Base-by-base conservation (phyloP, 1,140 invertebrate genomes). In the Linepithema humile region DNA sequence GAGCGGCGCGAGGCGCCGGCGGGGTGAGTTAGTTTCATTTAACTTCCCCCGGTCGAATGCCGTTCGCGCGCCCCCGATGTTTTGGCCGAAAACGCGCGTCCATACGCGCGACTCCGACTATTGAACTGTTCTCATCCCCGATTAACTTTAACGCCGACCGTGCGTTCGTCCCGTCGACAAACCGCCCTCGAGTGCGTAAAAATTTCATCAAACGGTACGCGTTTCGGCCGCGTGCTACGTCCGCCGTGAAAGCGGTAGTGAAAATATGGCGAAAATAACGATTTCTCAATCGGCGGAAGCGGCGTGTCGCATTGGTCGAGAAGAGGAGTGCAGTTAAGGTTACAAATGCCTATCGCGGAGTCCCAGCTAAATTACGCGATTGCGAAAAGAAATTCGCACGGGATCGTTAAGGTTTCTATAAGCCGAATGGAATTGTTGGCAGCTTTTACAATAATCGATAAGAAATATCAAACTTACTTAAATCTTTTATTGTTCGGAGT, bases 231-330 rank as follows among this genome's bases (percentile, higher is more conserved):
- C 50, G 83, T n/a, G n/a, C n/a, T n/a, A n/a, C 26, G 59, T 17
- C 12, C 43, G 55, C 64, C 77, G 82, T 77, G 80, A 77, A 86
- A 87, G 85, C 70, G 69, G 62, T 83, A 83, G 62, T 74, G 72
- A 77, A 83, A 87, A 87, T 86, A 87, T 83, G 75, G 62, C 69
- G 72, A 77, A 83, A 87, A 87, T 86, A 87, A 86, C 78, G 85
- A 48, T 48, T 40, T 74, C 59, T 40, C 45, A 26, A 40, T 50
- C 29, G 67, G 12, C 64, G 9, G 69, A 70, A 74, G 32, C 26
- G 48, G 48, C 2, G 59, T n/a, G 53, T 38, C n/a, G 35, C 15
- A 5, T 29, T 15, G 53, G 15, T 3, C 7, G n/a, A 45, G 43
- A 45, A 45, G 23, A 29, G 17, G 7, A 12, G 75, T 12, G 35